A percentile compares a stretch with the other conserved stretches of the same genome.
Conservation (phyloP, 2,797 vertebrate species). For the Epinephelus awoara region DNA sequence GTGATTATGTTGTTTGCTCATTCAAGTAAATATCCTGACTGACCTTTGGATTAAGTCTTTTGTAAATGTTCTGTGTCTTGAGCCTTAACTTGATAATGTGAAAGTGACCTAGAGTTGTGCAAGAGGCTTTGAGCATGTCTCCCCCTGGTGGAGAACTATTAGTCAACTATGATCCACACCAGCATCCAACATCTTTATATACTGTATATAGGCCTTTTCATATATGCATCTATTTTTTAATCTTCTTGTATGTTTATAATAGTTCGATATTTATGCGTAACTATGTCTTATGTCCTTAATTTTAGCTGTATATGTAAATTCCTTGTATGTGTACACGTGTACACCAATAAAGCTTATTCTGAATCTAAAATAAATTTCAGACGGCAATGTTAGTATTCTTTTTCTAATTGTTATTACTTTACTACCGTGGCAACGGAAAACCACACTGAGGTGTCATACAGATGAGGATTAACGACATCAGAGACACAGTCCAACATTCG, state of each 20-base stretch:
- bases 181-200: background rate
- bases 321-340: background rate
- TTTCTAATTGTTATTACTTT: slow-evolving; percentile 3
- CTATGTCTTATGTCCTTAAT: background rate
- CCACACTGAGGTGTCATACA: background rate
- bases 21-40: background rate
- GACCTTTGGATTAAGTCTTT: background rate
- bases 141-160: slow-evolving; percentile 63
- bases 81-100: background rate
- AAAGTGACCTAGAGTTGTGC: background rate
- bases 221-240: background rate
- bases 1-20: background rate
- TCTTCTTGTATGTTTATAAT: background rate
- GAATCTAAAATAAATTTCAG: background rate
- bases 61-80: background rate
- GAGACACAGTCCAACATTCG: background rate
- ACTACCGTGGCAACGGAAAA: slow-evolving; percentile 1
- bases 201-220: background rate
- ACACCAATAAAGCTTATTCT: too few species aligned
- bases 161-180: background rate
- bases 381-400: background rate
- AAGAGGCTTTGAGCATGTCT: slow-evolving; percentile 27
- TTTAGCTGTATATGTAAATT: background rate
- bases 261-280: background rate
- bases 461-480: background rate